Conservation (phyloP, 1,140 invertebrate genomes). For the Papilio xuthus region DNA sequence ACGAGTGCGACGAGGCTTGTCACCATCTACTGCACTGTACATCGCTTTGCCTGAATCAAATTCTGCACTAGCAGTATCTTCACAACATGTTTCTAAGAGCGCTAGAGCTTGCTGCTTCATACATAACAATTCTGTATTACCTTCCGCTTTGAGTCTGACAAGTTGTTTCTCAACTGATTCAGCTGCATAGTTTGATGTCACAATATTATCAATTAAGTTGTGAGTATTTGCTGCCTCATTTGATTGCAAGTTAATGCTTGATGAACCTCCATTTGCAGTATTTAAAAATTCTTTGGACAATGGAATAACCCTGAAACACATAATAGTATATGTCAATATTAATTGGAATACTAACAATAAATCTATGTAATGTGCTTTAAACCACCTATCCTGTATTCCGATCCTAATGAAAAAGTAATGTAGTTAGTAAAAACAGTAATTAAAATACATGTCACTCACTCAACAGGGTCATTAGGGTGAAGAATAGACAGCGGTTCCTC, state of each 20-base stretch:
- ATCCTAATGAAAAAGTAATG: background rate
- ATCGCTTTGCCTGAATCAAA: background rate
- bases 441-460: conserved; percentile 39
- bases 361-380: background rate
- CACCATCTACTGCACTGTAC: background rate
- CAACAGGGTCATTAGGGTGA: conserved; percentile 42
- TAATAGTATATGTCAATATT: too few species aligned
- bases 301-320: conserved; percentile 17
- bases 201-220: background rate
- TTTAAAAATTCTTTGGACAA: background rate
- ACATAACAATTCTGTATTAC: background rate
- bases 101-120: conserved; percentile 28
- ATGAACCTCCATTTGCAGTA: background rate
- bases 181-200: background rate
- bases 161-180: background rate
- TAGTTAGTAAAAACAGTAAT: too few species aligned
- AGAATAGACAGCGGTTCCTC: conserved; percentile 45
- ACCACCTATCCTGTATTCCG: background rate
- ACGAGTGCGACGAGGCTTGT: background rate
- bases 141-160: background rate
- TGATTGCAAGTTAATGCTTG: background rate
- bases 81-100: background rate
- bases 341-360: too few species aligned
- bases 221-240: background rate
- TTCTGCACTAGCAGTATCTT: background rate